Evolutionary conservation across 2,797 vertebrate genomes (phyloP).

Genomic region (Chaenodraco wilsoni): DNA sequence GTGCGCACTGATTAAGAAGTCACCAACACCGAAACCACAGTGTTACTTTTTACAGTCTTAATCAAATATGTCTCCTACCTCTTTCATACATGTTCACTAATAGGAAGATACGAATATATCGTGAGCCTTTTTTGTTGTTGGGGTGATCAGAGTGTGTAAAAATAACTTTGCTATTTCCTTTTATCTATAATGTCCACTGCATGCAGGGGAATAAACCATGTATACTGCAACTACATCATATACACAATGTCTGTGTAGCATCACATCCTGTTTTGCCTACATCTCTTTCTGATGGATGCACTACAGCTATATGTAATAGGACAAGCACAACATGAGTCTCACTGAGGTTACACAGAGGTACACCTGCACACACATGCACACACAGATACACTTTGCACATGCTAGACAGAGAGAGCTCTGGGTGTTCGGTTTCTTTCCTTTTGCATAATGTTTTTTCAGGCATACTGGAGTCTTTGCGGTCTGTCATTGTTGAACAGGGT

Average conservation of each 20-base stretch:
- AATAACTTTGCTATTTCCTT: slow-evolving; percentile 6
- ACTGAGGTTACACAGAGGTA: slow-evolving; percentile 10
- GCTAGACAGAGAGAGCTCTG: slow-evolving; percentile 1
- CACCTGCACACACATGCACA: slow-evolving; percentile 11
- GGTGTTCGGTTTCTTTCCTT: slow-evolving; percentile 67
- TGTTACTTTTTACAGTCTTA: slow-evolving; percentile 14
- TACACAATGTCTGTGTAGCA: background rate
- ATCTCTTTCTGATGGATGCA: background rate
- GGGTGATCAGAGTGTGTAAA: slow-evolving; percentile 11
- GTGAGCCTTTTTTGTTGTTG: background rate
- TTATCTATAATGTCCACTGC: background rate
- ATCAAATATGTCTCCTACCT: slow-evolving; percentile 2
- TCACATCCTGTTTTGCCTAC: slow-evolving; percentile 7
- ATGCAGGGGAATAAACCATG: slow-evolving; percentile 4
- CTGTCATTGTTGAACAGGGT: slow-evolving; percentile 70
- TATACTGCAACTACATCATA: slow-evolving; percentile 11
- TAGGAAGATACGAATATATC: slow-evolving; percentile 1
- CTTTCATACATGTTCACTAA: background rate
- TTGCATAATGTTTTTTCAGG: slow-evolving; percentile 78
- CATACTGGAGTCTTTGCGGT: slow-evolving; percentile 62
- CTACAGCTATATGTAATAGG: slow-evolving; percentile 10
- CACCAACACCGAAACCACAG: background rate
- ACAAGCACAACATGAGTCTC: slow-evolving; percentile 4
- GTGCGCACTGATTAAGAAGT: slow-evolving; percentile 53
- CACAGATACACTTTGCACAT: slow-evolving; percentile 36